Percentiles rank a stretch among this genome's conserved stretches.
Conservation (phyloP, 2,888 invertebrate genomes). For the Cantharis nigra region DNA sequence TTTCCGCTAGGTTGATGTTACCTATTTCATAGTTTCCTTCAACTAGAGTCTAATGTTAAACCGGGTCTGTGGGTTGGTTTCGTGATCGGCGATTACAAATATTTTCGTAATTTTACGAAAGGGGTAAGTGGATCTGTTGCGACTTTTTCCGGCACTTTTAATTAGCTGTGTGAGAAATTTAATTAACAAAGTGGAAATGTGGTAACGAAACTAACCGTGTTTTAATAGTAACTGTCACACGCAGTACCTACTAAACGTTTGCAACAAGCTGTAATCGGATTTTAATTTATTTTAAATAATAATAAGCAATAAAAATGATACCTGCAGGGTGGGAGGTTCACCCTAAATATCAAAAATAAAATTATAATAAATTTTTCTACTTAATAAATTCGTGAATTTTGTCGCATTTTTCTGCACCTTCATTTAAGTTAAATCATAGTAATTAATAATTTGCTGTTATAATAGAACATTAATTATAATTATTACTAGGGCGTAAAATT, state of each 20-base stretch:
- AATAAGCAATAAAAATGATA: neutral
- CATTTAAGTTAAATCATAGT: neutral
- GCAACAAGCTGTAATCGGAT: neutral
- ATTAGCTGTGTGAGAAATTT: neutral
- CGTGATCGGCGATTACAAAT: neutral
- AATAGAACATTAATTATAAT: neutral
- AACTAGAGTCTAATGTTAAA: neutral
- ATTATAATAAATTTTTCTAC: neutral
- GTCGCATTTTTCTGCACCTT: neutral
- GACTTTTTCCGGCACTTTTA: no score
- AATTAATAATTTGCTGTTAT: neutral
- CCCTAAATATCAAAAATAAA: neutral
- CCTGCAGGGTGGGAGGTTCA: neutral
- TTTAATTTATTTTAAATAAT: neutral
- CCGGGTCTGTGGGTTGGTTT: neutral
- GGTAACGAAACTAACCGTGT: neutral
- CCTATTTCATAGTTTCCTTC: neutral
- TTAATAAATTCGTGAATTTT: neutral
- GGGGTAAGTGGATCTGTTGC: neutral
- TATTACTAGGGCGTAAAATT: neutral
- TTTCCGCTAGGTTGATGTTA: neutral
- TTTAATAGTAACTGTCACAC: constrained; percentile 2
- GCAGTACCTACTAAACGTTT: neutral
- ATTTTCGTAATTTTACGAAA: neutral
- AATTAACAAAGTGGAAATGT: neutral